Conservation (phyloP, 2,797 vertebrate genomes). For the Liasis olivaceus region DNA sequence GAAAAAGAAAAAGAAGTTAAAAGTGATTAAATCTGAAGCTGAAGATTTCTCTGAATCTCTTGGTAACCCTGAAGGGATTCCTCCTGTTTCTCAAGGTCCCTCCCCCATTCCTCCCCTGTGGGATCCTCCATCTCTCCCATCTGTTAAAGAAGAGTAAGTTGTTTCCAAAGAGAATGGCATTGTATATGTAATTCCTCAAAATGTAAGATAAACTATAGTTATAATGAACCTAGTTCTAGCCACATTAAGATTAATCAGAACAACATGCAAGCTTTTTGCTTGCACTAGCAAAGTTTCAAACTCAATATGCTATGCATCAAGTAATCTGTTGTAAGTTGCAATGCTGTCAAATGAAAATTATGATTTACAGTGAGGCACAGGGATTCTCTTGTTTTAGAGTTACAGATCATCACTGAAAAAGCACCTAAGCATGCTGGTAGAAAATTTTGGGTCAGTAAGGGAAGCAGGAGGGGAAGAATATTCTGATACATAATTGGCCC, state of each 20-base stretch:
- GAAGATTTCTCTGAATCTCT: slow-evolving; percentile 87
- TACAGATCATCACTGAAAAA: background rate
- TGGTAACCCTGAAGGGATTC: slow-evolving; percentile 74
- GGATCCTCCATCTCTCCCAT: slow-evolving; percentile 75
- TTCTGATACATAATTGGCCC: background rate
- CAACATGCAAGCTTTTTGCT: background rate
- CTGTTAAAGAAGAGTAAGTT: slow-evolving; percentile 95
- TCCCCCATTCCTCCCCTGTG: slow-evolving; percentile 77
- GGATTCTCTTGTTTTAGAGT: background rate
- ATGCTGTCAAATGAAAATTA: background rate
- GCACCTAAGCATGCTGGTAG: background rate
- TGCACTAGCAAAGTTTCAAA: background rate
- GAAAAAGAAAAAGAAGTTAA: slow-evolving; percentile 89
- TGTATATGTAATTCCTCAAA: too few relatives aligned
- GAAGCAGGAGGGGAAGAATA: background rate
- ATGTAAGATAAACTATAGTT: background rate
- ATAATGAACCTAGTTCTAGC: background rate
- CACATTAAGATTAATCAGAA: background rate
- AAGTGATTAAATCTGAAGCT: slow-evolving; percentile 86
- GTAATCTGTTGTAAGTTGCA: background rate
- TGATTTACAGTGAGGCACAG: background rate
- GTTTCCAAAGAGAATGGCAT: background rate
- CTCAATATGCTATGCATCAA: background rate
- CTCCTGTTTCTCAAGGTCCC: slow-evolving; percentile 76
- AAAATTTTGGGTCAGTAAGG: background rate